phyloP scores from a whole-genome alignment of 2,888 invertebrate genomes.

The Marronus borbonicus region DNA sequence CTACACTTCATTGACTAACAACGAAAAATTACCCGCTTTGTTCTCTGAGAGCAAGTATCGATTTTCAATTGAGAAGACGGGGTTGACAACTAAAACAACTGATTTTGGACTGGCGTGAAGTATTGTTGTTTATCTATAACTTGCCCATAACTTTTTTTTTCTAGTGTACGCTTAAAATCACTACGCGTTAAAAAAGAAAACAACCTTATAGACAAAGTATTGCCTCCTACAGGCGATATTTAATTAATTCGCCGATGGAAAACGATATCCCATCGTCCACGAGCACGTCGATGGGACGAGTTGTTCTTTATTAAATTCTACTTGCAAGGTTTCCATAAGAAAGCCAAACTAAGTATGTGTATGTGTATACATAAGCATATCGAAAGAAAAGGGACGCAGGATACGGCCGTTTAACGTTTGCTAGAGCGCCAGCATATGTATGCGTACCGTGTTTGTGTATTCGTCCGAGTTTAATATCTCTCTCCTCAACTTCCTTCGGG shows the following conservation, averaged over 20 bases:
- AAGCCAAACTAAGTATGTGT: neutral
- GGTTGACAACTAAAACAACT: no score
- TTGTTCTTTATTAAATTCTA: slow-evolving; percentile 39
- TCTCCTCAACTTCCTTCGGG: slow-evolving; percentile 30
- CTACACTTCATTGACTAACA: no score
- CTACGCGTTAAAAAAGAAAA: no score
- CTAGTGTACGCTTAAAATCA: no score
- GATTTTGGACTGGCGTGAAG: no score
- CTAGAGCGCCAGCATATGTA: neutral
- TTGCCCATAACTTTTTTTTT: no score
- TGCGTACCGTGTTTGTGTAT: slow-evolving; percentile 5
- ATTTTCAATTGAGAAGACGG: no score
- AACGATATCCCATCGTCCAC: slow-evolving; percentile 28
- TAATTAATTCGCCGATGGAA: slow-evolving; percentile 36
- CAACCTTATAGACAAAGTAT: neutral
- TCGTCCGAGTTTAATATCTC: slow-evolving; percentile 29
- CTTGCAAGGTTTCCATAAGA: slow-evolving; percentile 39
- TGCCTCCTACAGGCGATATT: neutral
- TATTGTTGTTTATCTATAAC: no score
- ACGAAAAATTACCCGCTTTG: no score
- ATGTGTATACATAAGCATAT: neutral
- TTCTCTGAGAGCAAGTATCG: no score
- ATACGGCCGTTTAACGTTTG: slow-evolving; percentile 19
- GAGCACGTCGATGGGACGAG: slow-evolving; percentile 14
- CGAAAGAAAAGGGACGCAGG: slow-evolving; percentile 28